Conservation (phyloP, 2,888 invertebrate species). For the Meganola albula region DNA sequence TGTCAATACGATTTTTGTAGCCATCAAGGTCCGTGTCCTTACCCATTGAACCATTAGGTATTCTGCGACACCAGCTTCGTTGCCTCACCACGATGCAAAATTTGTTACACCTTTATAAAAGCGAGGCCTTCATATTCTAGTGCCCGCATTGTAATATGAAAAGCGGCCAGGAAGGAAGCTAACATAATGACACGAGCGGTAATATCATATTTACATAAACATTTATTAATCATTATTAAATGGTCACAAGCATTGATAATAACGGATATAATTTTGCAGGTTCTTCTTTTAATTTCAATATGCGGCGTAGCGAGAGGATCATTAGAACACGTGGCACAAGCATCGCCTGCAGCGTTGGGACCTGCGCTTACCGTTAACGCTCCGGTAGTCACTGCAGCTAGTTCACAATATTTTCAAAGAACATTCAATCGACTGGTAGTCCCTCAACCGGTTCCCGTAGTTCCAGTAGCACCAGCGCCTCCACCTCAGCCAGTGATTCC, state of each 20-base stretch:
- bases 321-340: constrained; percentile 36
- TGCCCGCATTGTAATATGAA: constrained; percentile 65
- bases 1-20: constrained; percentile 72
- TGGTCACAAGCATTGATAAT: not conserved
- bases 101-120: constrained; percentile 77
- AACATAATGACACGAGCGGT: constrained; percentile 58
- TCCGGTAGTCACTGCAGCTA: constrained; percentile 80
- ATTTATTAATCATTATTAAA: not conserved
- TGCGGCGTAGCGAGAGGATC: constrained; percentile 48
- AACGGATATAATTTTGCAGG: constrained; percentile 39
- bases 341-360: constrained; percentile 17
- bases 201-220: constrained; percentile 20
- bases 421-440: constrained; percentile 77
- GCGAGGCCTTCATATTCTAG: constrained; percentile 63
- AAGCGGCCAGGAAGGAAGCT: constrained; percentile 50
- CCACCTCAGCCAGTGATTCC: constrained; percentile 29
- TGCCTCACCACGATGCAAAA: constrained; percentile 74
- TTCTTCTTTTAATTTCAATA: constrained; percentile 39
- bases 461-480: constrained; percentile 20
- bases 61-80: constrained; percentile 62
- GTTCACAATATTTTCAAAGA: constrained; percentile 82
- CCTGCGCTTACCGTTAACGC: constrained; percentile 36
- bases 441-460: constrained; percentile 24
- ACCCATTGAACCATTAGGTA: constrained; percentile 72
- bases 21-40: constrained; percentile 73